Conservation (phyloP, 2,888 invertebrate species). For the Zygogramma bicolorata region DNA sequence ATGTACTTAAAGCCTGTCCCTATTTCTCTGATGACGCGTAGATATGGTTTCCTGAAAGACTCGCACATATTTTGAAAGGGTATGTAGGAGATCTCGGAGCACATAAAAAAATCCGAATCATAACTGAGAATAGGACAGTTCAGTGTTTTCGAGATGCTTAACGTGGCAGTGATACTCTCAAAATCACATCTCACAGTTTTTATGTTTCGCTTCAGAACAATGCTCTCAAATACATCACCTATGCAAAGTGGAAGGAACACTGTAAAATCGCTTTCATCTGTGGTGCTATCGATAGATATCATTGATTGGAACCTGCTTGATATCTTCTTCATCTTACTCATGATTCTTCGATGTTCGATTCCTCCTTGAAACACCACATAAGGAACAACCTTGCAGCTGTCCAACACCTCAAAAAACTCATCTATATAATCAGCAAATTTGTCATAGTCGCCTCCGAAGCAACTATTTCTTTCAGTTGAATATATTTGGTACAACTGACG, state of each 20-base stretch:
- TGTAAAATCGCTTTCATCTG: not conserved
- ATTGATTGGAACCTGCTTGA: not conserved
- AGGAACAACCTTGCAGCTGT: conserved; percentile 78
- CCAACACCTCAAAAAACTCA: conserved; percentile 77
- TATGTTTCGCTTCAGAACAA: conserved; percentile 75
- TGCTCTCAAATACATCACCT: conserved; percentile 66
- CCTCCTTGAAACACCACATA: conserved; percentile 83
- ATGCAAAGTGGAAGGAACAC: not conserved
- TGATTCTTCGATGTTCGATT: conserved; percentile 61
- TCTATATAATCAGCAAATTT: conserved; percentile 75
- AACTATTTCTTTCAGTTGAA: conserved; percentile 69
- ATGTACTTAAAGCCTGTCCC: not conserved
- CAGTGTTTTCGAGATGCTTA: conserved; percentile 78
- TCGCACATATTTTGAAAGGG: not conserved
- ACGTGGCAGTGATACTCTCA: conserved; percentile 92
- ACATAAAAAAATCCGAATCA: conserved; percentile 31
- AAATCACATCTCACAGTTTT: conserved; percentile 81
- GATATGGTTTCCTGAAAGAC: not conserved
- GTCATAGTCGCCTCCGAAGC: conserved; percentile 90
- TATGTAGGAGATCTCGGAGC: not conserved
- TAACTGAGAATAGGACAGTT: conserved; percentile 24
- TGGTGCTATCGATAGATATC: not conserved
- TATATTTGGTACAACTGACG: conserved; percentile 77
- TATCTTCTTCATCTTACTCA: conserved; percentile 50
- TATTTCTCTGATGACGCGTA: not conserved